phyloP scores from a whole-genome alignment of 2,888 invertebrate genomes.

The Chelonus formosanus region DNA sequence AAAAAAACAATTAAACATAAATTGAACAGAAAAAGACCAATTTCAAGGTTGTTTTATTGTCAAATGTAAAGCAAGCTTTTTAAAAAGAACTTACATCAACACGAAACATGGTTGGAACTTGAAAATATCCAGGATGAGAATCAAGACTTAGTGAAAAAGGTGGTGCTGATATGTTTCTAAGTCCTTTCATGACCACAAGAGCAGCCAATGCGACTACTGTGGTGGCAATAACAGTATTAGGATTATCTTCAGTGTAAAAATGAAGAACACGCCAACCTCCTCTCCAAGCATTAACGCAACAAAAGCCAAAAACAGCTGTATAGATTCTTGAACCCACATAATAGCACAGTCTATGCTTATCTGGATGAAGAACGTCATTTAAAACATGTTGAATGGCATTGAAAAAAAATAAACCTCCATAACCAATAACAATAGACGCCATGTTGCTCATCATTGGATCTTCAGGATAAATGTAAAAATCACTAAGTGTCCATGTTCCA shows the following conservation, averaged over 20 bases:
- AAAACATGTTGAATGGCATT: slow-evolving; percentile 71
- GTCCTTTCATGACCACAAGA: slow-evolving; percentile 74
- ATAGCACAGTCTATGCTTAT: slow-evolving; percentile 74
- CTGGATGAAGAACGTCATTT: slow-evolving; percentile 73
- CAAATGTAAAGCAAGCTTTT: no score
- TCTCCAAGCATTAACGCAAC: slow-evolving; percentile 89
- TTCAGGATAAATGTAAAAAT: slow-evolving; percentile 75
- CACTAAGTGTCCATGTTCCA: slow-evolving; percentile 84
- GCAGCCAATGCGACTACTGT: slow-evolving; percentile 75
- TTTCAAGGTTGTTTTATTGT: no score
- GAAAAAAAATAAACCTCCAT: slow-evolving; percentile 75
- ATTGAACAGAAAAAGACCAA: not conserved
- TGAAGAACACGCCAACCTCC: slow-evolving; percentile 84
- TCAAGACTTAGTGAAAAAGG: slow-evolving; percentile 84
- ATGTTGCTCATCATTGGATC: slow-evolving; percentile 72
- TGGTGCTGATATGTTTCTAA: slow-evolving; percentile 83
- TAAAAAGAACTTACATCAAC: slow-evolving; percentile 73
- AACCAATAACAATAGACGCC: slow-evolving; percentile 76
- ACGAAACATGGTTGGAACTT: slow-evolving; percentile 86
- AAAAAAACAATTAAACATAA: not conserved
- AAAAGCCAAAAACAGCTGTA: slow-evolving; percentile 78
- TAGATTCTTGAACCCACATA: slow-evolving; percentile 78
- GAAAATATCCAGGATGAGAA: slow-evolving; percentile 80
- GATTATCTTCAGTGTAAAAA: slow-evolving; percentile 71
- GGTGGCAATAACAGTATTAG: slow-evolving; percentile 71